A percentile compares a stretch with the other conserved stretches of the same genome.
Conservation (phyloP, 2,888 invertebrate genomes). For the Zele albiditarsus region DNA sequence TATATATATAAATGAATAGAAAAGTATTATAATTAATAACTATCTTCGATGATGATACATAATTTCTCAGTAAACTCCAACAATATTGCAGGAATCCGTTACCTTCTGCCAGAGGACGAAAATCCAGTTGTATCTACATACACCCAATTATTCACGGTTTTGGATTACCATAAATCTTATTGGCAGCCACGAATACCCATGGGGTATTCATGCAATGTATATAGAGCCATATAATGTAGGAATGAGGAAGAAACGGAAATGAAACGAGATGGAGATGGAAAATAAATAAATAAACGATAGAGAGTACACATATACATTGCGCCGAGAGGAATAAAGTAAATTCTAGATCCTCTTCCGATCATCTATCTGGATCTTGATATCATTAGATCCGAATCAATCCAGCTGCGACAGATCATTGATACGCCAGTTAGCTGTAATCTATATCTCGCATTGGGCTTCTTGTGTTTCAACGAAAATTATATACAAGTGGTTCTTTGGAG, state of each 20-base stretch:
- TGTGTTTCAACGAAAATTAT: neutral
- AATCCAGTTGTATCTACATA: conserved; percentile 44
- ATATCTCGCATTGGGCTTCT: neutral
- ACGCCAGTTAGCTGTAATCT: neutral
- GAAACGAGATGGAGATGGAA: conserved; percentile 20
- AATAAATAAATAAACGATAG: neutral
- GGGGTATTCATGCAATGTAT: conserved; percentile 37
- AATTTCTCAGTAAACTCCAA: neutral
- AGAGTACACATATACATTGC: neutral
- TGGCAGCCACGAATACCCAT: conserved; percentile 49
- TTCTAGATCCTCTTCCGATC: neutral
- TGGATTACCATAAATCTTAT: conserved; percentile 57
- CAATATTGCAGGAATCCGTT: neutral
- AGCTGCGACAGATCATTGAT: conserved; percentile 14
- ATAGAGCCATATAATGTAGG: conserved; percentile 17
- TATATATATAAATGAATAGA: too few species aligned
- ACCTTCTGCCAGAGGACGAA: conserved; percentile 14
- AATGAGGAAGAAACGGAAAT: conserved; percentile 19
- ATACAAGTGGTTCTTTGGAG: neutral
- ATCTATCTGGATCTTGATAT: neutral
- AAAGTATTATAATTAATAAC: too few species aligned
- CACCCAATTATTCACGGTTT: conserved; percentile 54
- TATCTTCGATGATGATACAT: neutral
- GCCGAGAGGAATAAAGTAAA: conserved; percentile 13
- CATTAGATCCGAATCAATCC: conserved; percentile 23